Percentiles rank a stretch among this genome's conserved stretches.
Evolutionary conservation across 2,113 vertebrate genomes (phyloP).

Genomic region (Loxodonta africana): DNA sequence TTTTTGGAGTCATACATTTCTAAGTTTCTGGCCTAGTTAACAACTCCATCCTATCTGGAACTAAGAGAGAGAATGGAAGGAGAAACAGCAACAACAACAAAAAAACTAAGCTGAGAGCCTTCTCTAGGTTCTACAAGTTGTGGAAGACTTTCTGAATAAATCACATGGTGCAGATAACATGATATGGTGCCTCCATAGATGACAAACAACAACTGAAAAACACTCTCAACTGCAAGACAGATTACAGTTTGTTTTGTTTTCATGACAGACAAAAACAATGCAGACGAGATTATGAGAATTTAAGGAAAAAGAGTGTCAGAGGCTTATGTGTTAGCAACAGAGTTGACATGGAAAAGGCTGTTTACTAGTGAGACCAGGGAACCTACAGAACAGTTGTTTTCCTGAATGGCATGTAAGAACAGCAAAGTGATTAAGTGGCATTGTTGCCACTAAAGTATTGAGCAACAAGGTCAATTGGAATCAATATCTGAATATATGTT

Average conservation of each 20-base stretch:
- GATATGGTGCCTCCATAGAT: neutral
- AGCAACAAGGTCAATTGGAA: constrained; percentile 54
- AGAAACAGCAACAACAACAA: neutral
- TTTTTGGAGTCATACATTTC: neutral
- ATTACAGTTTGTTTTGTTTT: neutral
- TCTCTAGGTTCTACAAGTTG: neutral
- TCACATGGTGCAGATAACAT: rapidly evolving
- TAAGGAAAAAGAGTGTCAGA: constrained; percentile 8
- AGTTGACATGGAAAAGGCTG: neutral
- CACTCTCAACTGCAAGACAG: neutral
- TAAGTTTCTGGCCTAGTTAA: neutral
- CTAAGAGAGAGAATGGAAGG: neutral
- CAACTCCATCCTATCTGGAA: neutral
- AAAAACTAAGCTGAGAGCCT: neutral
- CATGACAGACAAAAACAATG: neutral
- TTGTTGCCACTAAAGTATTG: neutral
- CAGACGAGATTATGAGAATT: neutral
- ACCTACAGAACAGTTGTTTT: neutral
- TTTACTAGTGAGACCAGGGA: neutral
- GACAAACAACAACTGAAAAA: neutral
- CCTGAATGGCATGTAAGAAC: neutral
- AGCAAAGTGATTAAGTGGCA: constrained; percentile 15
- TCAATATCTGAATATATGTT: constrained; percentile 60
- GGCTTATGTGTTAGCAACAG: neutral
- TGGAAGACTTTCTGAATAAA: neutral